phyloP scores from a whole-genome alignment of 30 jellyfish, hydroid and myxozoan genomes.

The Morbakka virulenta region DNA sequence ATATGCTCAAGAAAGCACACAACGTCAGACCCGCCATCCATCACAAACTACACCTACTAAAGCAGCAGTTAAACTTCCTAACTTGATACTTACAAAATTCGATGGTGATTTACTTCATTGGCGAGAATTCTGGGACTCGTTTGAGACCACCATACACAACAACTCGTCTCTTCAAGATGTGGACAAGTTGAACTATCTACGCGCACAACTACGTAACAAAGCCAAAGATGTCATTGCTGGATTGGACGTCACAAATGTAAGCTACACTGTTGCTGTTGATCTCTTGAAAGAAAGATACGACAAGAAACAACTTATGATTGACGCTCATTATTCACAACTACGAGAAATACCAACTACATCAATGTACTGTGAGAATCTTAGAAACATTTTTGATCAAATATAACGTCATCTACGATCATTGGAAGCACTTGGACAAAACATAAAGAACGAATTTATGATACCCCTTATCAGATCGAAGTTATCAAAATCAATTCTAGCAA shows the following conservation, averaged over 20 bases:
- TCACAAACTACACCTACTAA: too few species aligned
- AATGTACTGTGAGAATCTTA: too few species aligned
- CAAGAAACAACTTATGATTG: conserved; percentile 1
- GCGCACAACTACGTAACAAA: conserved; percentile 25
- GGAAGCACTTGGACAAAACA: conserved; percentile 8
- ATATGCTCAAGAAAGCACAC: too few species aligned
- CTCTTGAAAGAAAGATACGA: conserved; percentile 41
- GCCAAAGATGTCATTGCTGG: conserved; percentile 21
- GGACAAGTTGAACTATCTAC: conserved; percentile 30
- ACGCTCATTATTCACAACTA: conserved; percentile 32
- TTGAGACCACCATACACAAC: conserved; percentile 45
- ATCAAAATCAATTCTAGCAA: neutral
- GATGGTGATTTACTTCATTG: conserved; percentile 17
- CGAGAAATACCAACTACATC: neutral
- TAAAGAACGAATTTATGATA: neutral
- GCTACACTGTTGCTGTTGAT: conserved; percentile 21
- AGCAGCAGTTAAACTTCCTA: too few species aligned
- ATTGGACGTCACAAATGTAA: conserved; percentile 32
- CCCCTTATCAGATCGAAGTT: neutral
- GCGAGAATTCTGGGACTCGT: conserved; percentile 32
- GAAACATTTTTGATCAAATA: neutral
- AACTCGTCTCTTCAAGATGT: conserved; percentile 6
- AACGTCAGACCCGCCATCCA: too few species aligned
- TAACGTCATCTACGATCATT: conserved; percentile 2
- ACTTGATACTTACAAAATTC: neutral